Evolutionary conservation across 1,140 invertebrate species (phyloP).

Genomic region (Odontomachus brunneus): DNA sequence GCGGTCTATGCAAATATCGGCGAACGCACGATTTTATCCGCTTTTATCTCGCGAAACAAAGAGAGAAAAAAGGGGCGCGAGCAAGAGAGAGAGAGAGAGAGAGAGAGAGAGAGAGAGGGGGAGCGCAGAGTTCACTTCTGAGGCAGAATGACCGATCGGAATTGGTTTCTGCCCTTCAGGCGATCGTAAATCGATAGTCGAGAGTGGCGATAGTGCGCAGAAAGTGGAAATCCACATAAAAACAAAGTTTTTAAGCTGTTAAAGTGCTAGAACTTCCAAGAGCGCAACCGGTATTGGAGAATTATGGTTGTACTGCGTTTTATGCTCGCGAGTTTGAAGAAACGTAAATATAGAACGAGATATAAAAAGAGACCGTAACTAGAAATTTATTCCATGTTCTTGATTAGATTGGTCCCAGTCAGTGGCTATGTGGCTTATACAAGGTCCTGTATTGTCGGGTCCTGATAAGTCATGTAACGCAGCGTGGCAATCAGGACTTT

Average conservation of each 20-base stretch:
- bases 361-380: no score
- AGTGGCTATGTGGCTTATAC: no score
- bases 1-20: constrained; percentile 39
- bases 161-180: constrained; percentile 41
- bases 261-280: constrained; percentile 43
- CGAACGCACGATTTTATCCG: constrained; percentile 26
- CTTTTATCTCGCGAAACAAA: constrained; percentile 12
- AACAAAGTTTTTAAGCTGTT: constrained; percentile 48
- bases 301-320: constrained; percentile 54
- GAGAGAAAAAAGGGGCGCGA: constrained; percentile 1
- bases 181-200: constrained; percentile 37
- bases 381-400: no score
- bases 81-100: no score
- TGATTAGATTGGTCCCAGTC: no score
- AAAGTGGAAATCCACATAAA: constrained; percentile 41
- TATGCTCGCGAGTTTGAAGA: not conserved
- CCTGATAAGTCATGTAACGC: no score
- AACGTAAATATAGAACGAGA: constrained; percentile 14
- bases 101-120: not conserved
- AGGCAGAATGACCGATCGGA: constrained; percentile 21
- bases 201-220: constrained; percentile 24
- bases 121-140: not conserved
- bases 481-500: no score
- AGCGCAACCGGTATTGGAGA: not conserved
- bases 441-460: no score